Conservation (phyloP, 2,888 invertebrate species). For the Ariolimax columbianus region DNA sequence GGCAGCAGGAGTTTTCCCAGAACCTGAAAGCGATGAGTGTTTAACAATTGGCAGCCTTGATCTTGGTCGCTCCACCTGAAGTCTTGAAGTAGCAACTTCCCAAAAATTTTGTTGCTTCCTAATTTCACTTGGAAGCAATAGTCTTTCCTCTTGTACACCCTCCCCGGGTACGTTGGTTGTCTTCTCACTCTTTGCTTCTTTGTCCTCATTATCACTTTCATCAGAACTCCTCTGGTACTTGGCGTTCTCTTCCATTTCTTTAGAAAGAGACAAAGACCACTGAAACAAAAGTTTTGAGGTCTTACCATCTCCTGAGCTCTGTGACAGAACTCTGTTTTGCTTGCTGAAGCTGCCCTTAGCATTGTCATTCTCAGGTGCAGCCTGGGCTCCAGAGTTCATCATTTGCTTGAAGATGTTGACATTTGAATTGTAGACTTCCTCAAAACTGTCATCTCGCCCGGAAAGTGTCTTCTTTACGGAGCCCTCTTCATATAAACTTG, state of each 20-base stretch:
- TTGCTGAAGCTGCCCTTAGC: background rate
- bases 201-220: constrained; percentile 12
- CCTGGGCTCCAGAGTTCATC: constrained; percentile 18
- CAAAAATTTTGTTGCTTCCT: constrained; percentile 1
- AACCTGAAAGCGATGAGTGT: background rate
- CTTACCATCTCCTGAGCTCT: constrained; percentile 41
- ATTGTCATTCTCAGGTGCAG: background rate
- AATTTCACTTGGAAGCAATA: constrained; percentile 27
- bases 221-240: constrained; percentile 9
- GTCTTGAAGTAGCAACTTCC: background rate
- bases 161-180: background rate
- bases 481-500: background rate
- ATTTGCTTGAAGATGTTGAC: constrained; percentile 31
- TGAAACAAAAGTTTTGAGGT: constrained; percentile 30
- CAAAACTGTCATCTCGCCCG: constrained; percentile 40
- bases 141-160: background rate
- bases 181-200: background rate
- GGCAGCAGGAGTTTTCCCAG: background rate
- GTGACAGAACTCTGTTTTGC: constrained; percentile 19
- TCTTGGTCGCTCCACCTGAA: background rate
- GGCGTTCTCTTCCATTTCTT: constrained; percentile 39
- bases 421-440: constrained; percentile 48
- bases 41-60: background rate
- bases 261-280: constrained; percentile 43
- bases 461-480: background rate